A percentile compares a stretch with the other conserved stretches of the same genome.
Evolutionary conservation across 2,113 vertebrate species (phyloP).

Genomic region (Bubalus kerabau): DNA sequence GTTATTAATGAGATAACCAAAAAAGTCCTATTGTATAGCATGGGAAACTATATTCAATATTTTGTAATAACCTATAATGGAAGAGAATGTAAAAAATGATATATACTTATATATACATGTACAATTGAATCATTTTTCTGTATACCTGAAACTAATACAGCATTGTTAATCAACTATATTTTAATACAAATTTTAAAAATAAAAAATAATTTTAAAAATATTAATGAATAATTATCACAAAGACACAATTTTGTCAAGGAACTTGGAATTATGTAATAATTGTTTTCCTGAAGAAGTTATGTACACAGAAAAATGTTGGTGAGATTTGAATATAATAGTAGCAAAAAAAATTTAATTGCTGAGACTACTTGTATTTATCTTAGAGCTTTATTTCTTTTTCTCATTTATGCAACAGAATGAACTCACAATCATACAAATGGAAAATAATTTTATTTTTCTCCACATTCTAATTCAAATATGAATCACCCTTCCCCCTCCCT

Average conservation of each 20-base stretch:
- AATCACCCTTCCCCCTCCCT: neutral
- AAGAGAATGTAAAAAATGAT: neutral
- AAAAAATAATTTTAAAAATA: neutral
- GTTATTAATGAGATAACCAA: neutral
- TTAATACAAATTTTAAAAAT: neutral
- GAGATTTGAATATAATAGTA: neutral
- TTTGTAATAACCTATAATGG: neutral
- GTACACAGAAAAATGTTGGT: neutral
- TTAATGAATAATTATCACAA: neutral
- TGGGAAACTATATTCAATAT: neutral
- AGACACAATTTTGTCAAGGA: neutral
- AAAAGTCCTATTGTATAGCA: neutral
- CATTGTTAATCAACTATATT: neutral
- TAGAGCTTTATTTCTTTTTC: neutral
- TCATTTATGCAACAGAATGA: neutral
- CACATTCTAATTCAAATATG: neutral
- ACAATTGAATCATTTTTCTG: neutral
- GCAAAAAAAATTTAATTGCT: neutral
- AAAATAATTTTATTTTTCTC: neutral
- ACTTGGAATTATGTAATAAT: neutral
- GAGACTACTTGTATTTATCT: neutral
- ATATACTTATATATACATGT: neutral
- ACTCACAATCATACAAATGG: neutral
- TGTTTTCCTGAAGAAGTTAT: neutral
- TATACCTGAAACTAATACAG: neutral